A percentile compares a stretch with the other conserved stretches of the same genome.
Conservation (phyloP, 2,888 invertebrate genomes). For the Xylota sylvarum region DNA sequence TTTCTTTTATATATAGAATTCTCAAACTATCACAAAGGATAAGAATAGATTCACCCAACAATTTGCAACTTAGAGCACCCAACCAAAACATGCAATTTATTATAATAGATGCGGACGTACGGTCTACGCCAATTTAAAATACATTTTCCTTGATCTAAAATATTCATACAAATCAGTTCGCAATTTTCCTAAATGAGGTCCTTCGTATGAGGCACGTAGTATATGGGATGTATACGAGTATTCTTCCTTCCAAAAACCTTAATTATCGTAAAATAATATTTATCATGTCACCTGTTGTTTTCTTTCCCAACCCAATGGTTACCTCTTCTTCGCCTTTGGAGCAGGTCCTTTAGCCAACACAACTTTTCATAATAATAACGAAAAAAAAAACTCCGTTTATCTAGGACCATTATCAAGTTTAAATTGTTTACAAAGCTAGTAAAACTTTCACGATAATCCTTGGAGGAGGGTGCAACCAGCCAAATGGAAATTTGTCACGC, state of each 20-base stretch:
- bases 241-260: background rate
- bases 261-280: constrained; percentile 16
- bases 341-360: too few species aligned
- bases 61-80: too few species aligned
- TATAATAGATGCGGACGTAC: too few species aligned
- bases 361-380: background rate
- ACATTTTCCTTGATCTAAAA: constrained; percentile 32
- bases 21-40: too few species aligned
- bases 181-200: background rate
- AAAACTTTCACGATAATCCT: constrained; percentile 73
- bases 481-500: constrained; percentile 72
- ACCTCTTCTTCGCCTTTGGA: background rate
- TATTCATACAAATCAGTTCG: constrained; percentile 41
- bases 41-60: too few species aligned
- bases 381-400: constrained; percentile 28
- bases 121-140: constrained; percentile 1
- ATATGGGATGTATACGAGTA: background rate
- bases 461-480: constrained; percentile 27
- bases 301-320: constrained; percentile 1
- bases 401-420: constrained; percentile 65
- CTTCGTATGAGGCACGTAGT: too few species aligned
- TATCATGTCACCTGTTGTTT: constrained; percentile 59
- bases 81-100: too few species aligned
- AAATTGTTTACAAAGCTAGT: constrained; percentile 76
- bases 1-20: too few species aligned